phyloP scores from a whole-genome alignment of 1,140 invertebrate species.

The Drosophila hydei region DNA sequence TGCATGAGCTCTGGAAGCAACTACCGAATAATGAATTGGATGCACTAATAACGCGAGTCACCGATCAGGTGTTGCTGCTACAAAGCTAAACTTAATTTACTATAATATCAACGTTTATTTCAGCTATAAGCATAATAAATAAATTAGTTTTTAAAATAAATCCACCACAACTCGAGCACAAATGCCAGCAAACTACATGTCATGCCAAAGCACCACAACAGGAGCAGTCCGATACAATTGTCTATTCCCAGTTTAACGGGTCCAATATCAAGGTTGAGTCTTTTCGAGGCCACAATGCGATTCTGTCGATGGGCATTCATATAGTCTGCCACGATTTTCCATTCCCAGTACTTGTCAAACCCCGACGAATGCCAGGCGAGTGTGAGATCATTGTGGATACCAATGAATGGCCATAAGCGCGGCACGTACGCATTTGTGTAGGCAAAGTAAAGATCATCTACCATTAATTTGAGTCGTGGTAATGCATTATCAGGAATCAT shows the following conservation, averaged over 20 bases:
- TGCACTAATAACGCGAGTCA: conserved; percentile 71
- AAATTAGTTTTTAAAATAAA: conserved; percentile 5
- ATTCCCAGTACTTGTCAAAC: conserved; percentile 76
- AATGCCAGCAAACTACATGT: conserved; percentile 63
- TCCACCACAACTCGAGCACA: conserved; percentile 47
- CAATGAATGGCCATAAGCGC: conserved; percentile 62
- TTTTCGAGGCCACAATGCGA: conserved; percentile 61
- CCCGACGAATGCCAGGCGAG: conserved; percentile 71
- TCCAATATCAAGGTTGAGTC: conserved; percentile 56
- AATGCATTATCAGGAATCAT: conserved; percentile 62
- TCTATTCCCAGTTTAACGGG: conserved; percentile 66
- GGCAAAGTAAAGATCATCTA: conserved; percentile 70
- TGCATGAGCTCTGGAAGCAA: conserved; percentile 60
- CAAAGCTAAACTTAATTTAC: conserved; percentile 7
- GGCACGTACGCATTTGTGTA: conserved; percentile 62
- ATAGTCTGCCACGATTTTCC: conserved; percentile 65
- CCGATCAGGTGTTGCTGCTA: conserved; percentile 62
- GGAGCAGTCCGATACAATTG: conserved; percentile 68
- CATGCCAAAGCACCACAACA: conserved; percentile 71
- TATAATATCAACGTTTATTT: not conserved
- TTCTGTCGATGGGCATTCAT: conserved; percentile 70
- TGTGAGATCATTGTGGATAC: conserved; percentile 60
- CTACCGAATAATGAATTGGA: conserved; percentile 59
- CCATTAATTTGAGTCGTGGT: conserved; percentile 69
- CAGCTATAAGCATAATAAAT: not conserved